Conservation (phyloP, 2,888 invertebrate genomes). For the Parelbella ahira region DNA sequence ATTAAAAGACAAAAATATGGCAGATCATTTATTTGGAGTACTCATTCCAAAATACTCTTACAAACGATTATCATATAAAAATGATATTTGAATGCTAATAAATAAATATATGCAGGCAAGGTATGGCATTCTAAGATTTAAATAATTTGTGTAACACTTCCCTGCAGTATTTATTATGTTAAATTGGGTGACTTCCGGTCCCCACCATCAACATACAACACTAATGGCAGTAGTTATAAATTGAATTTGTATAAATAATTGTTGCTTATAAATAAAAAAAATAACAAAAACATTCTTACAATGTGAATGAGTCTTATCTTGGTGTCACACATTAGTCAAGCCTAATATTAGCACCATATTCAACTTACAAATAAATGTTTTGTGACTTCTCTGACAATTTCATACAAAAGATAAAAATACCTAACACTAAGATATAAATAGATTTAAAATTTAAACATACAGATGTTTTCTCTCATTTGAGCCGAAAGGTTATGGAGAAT, state of each 20-base stretch:
- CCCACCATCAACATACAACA: slow-evolving; percentile 62
- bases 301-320: slow-evolving; percentile 74
- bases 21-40: slow-evolving; percentile 79
- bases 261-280: slow-evolving; percentile 76
- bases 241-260: slow-evolving; percentile 73
- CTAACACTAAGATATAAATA: slow-evolving; percentile 78
- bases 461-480: slow-evolving; percentile 74
- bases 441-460: slow-evolving; percentile 66
- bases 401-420: slow-evolving; percentile 79
- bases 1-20: slow-evolving; percentile 78
- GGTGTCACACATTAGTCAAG: slow-evolving; percentile 79
- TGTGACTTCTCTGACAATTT: slow-evolving; percentile 79
- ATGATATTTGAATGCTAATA: slow-evolving; percentile 50
- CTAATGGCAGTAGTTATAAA: slow-evolving; percentile 76
- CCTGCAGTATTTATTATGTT: slow-evolving; percentile 70
- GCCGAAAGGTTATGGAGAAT: slow-evolving; percentile 66
- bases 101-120: slow-evolving; percentile 80
- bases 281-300: slow-evolving; percentile 76
- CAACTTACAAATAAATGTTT: slow-evolving; percentile 76
- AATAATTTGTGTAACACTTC: slow-evolving; percentile 72
- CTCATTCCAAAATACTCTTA: slow-evolving; percentile 70
- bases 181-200: slow-evolving; percentile 48
- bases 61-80: slow-evolving; percentile 69
- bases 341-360: slow-evolving; percentile 78
- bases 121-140: slow-evolving; percentile 74